Base-by-base conservation (phyloP, 2,113 vertebrate genomes). In the Emydocephalus ijimae region DNA sequence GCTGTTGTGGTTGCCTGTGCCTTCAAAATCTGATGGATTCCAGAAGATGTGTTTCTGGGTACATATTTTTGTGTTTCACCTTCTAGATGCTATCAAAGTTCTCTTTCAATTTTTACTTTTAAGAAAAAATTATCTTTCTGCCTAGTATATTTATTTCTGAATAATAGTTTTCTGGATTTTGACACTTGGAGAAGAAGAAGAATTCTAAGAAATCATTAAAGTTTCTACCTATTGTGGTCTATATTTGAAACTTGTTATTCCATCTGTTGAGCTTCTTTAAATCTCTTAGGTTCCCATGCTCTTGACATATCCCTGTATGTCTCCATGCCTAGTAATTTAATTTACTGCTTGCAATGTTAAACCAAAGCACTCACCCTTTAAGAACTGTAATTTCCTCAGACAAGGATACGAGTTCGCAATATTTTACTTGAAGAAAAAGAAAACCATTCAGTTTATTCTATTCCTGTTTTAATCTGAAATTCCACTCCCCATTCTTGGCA, bases 401-500 rank as follows among this genome's bases (percentile, higher is more conserved):
- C 26, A 52, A 90, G 57, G 59, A 48, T 90, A 90, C 52, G 39
- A 64, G 52, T 48, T 81, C 0, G 34, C 50, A 85, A 20, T 43
- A 52, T 34, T 90, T 81, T 54, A 54, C 15, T 91, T n/a, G 20
- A 74, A 50, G 89, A 29, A 91, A 91, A 91, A 14, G 14, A 57
- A 43, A 74, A 29, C 50, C 4, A 10, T 15, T 50, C 52, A 55
- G 24, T 56, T 85, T 85, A 34, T 56, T 57, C n/a, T 48, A 54
- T 87, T 59, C 11, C 26, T 15, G 48, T 91, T 91, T 91, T 87
- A 59, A 56, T 87, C 87, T 91, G 87, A 56, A 34, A 1, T 15
- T 88, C 93, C 23, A n/a, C 50, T 48, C 93, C 15, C 7, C 10
- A 48, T 88, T 86, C 91, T 93, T 29, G 18, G 92, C 45, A 81